These are phyloP conservation scores for Manis crassicaudata DNA, from an alignment of 2,797 vertebrate species.

Conservation along the genomic window DNA sequence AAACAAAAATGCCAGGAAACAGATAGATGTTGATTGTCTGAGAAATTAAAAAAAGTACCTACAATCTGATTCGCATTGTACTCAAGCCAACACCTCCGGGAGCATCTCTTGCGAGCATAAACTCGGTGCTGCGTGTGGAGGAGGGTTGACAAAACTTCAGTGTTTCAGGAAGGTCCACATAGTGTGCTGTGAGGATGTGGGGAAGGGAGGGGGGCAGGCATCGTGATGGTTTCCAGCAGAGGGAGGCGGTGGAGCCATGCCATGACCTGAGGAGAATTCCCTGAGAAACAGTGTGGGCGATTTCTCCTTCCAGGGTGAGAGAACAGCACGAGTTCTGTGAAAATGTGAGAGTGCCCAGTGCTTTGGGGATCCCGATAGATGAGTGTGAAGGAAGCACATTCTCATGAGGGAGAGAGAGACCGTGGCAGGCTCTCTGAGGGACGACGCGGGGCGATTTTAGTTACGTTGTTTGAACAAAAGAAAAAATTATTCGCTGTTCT, in stretches of 20 bases:
- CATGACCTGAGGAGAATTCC: background rate
- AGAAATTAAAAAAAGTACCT: background rate
- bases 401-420: background rate
- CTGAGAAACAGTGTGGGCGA: background rate
- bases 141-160: background rate
- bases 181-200: background rate
- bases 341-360: background rate
- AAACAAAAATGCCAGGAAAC: background rate
- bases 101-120: background rate
- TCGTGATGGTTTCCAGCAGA: background rate
- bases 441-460: background rate
- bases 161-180: background rate
- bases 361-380: background rate
- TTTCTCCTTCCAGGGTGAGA: background rate
- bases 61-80: background rate
- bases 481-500: background rate
- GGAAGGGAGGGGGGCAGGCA: background rate
- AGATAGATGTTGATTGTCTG: background rate
- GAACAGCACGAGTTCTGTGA: background rate
- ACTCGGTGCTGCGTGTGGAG: background rate
- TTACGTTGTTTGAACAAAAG: background rate
- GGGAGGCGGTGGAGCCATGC: background rate
- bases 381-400: background rate
- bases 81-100: background rate
- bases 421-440: background rate